Base-by-base conservation (phyloP, 2,888 invertebrate genomes). In the Diploptera punctata region DNA sequence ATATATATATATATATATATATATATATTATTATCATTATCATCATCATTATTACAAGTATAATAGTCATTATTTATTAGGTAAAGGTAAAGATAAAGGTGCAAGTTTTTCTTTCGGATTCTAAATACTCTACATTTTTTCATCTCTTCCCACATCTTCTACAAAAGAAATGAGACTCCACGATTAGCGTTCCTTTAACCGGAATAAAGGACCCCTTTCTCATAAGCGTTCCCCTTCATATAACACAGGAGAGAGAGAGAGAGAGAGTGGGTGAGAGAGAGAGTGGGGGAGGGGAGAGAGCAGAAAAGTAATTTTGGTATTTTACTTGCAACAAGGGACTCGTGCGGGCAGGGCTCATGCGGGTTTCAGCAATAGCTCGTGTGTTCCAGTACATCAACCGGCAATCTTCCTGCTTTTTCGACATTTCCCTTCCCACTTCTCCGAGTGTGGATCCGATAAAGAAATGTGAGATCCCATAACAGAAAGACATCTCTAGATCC, bases 331-430 rank as follows among this genome's bases (percentile, higher is more conserved):
- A 29, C 29, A 57, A 57, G 57, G 57, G 31, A 29, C 26, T 29
- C 29, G 26, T 29, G 13, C 24, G 54, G 7, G 29, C n/a, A 9
- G 5, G 29, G 52, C 13, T 0, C 24, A 57, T 57, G 57, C 57
- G 57, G 57, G 57, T 57, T 54, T 26, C 54, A 7, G 29, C n/a
- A 57, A 29, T 57, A 57, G 26, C 57, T 57, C 26, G 29, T 29
- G 2, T 57, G 31, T 57, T 57, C 57, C n/a, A 57, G 29, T 57
- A 57, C 57, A n/a, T 57, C 57, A 57, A 1, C n/a, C n/a, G n/a
- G n/a, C 26, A 57, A 57, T 57, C 57, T 29, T 29, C 57, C 57
- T 24, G n/a, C n/a, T n/a, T n/a, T 54, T 21, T 54, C 54, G 24
- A 21, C 54, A 10, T 54, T 33, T 10, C 33, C 54, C 5, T 57